A percentile compares a stretch with the other conserved stretches of the same genome.
Conservation (phyloP, 2,797 vertebrate genomes). For the Cyprinella venusta region DNA sequence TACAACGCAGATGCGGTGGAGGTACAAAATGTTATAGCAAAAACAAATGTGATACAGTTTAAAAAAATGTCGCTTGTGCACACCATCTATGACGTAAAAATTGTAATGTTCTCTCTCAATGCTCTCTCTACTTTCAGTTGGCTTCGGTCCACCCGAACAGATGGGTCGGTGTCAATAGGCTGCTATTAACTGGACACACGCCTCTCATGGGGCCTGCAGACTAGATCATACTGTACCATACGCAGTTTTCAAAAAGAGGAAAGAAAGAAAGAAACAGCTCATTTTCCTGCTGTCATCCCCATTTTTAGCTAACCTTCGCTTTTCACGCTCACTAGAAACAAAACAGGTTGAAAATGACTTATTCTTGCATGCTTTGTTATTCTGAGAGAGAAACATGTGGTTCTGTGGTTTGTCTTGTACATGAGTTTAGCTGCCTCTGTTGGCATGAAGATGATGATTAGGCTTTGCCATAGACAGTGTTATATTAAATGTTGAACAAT, state of each 20-base stretch:
- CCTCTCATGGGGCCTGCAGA: constrained; percentile 82
- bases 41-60: constrained; percentile 26
- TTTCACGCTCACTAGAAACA: constrained; percentile 25
- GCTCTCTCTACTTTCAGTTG: constrained; percentile 64
- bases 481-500: constrained; percentile 9
- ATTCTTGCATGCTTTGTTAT: constrained; percentile 40
- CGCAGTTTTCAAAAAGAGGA: constrained; percentile 55
- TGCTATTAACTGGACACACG: constrained; percentile 91
- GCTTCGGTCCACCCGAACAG: constrained; percentile 87
- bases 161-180: constrained; percentile 92
- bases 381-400: constrained; percentile 36
- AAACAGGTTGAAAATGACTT: constrained; percentile 30
- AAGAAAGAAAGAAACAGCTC: constrained; percentile 62
- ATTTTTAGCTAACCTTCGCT: constrained; percentile 28
- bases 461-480: background rate
- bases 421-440: background rate
- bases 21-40: constrained; percentile 4
- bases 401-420: constrained; percentile 24
- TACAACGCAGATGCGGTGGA: background rate
- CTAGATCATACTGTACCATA: constrained; percentile 69
- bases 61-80: background rate
- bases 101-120: constrained; percentile 40
- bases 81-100: constrained; percentile 47
- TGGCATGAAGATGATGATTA: constrained; percentile 19
- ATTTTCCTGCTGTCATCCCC: constrained; percentile 48